These are phyloP conservation scores for Microplitis deprimator DNA, from an alignment of 2,888 invertebrate genomes.

Conservation along the genomic window DNA sequence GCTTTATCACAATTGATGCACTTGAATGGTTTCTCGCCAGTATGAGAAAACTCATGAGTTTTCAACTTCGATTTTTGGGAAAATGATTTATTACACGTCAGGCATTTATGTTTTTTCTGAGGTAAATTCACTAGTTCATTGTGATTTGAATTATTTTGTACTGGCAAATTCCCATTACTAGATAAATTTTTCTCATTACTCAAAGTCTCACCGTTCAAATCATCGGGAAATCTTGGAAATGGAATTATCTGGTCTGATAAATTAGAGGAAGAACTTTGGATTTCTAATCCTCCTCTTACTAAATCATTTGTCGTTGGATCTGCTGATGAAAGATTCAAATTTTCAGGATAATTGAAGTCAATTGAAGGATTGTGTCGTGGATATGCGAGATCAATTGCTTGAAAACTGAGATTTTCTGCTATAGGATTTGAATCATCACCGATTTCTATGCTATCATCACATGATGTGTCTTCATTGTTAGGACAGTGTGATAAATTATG, in stretches of 20 bases:
- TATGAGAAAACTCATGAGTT: constrained; percentile 61
- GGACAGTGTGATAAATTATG: constrained; percentile 61
- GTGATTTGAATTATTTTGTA: constrained; percentile 23
- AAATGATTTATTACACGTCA: constrained; percentile 60
- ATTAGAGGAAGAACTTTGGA: constrained; percentile 46
- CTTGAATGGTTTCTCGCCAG: constrained; percentile 62
- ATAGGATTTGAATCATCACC: constrained; percentile 59
- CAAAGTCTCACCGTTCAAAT: constrained; percentile 36
- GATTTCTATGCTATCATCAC: constrained; percentile 62
- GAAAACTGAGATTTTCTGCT: constrained; percentile 57
- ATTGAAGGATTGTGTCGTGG: constrained; percentile 51
- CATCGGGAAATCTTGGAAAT: constrained; percentile 46
- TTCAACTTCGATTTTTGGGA: constrained; percentile 63
- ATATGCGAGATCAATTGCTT: constrained; percentile 50
- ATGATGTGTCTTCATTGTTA: constrained; percentile 59
- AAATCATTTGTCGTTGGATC: constrained; percentile 32
- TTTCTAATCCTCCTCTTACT: constrained; percentile 37
- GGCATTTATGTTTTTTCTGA: constrained; percentile 59
- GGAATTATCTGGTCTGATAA: constrained; percentile 43
- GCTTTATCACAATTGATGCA: constrained; percentile 63
- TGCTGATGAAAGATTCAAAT: constrained; percentile 31
- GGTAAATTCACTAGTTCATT: constrained; percentile 20
- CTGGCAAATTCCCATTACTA: constrained; percentile 43
- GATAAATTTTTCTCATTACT: constrained; percentile 46
- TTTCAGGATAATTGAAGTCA: constrained; percentile 54